Base-by-base conservation (phyloP, 2,888 invertebrate species). In the Drosophila robusta region DNA sequence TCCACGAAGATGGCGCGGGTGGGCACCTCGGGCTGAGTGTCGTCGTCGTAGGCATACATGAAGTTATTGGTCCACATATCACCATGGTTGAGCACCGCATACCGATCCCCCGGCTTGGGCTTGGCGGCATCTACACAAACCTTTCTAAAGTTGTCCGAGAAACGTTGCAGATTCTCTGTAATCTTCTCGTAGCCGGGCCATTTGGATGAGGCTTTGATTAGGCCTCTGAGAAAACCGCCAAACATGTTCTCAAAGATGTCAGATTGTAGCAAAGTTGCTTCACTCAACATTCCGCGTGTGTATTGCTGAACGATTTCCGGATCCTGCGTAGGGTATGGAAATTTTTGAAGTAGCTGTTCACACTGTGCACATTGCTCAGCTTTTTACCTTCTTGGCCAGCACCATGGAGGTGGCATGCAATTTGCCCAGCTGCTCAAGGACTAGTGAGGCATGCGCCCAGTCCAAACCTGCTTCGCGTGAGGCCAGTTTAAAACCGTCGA, bases 391-490 rank as follows among this genome's bases (percentile, higher is more conserved):
- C 78, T 93, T 93, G 55, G 91, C 92, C 50, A 94, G 77, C 34
- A 93, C 92, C 58, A 94, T 92, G 0, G 94, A 94, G 12, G 93
- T 91, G 0, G 93, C 94, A 75, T 94, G 94, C 71, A 94, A 92
- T 62, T 91, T 92, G 0, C 93, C 94, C 71, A 94, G 86, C 73
- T 93, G 93, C 56, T 92, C 91, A 4, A 94, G 78, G 0, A 94
- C 93, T 47, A 93, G 64, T 34, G 91, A 81, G 62, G 92, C 92
- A 76, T 94, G 94, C 0, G 90, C 85, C 70, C 93, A 90, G 85
- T 94, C 94, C 32, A 94, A 90, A 2, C 94, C 94, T 32, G 88
- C 65, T 54, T 93, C 92, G n/a, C 94, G 92, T 47, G 93, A 92
- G 0, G 93, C 93, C 90, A 94, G 93, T 11, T 90, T 89, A 72